Base-by-base conservation (phyloP, 2,113 vertebrate genomes). In the Microtus oregoni region DNA sequence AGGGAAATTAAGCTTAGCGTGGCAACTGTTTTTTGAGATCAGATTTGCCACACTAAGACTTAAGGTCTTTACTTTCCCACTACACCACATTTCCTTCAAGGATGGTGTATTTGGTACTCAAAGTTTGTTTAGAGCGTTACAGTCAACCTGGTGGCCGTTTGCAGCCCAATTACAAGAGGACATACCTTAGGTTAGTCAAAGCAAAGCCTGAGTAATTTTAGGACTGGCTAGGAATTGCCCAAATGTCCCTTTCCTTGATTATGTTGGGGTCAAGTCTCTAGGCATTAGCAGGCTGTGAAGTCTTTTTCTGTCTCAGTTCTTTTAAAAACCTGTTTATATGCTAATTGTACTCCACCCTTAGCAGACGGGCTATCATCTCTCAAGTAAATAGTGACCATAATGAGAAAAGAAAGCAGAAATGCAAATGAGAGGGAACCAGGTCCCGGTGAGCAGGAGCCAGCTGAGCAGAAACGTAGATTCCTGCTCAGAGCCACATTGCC, bases 291-390 rank as follows among this genome's bases (percentile, higher is more conserved):
- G 77, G 7, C n/a, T 83, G 35, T 76, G 24, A 94, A 95, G 86
- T 95, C 68, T 61, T 89, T 91, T 86, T 86, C 67, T 50, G 96
- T 89, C 19, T 78, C 44, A 52, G 76, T 81, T 97, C 28, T 17
- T 94, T 92, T 58, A 96, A 96, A 97, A 97, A 92, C 94, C 96
- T 98, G 94, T 97, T 97, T 97, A 93, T 97, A 96, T 97, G 94
- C 94, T 97, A 97, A 96, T 97, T 73, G 1, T 95, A 86, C 90
- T 86, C 95, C 61, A 90, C 91, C 94, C 85, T 96, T 41, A 70
- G 61, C 82, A 44, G 72, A 63, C 58, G 88, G 92, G 90, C 86
- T 96, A 77, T 95, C 92, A 92, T 94, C 86, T 94, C 92, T 91
- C 97, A 96, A 88, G 72, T 95, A 95, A 96, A 97, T 88, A 95